phyloP scores from a whole-genome alignment of 2,113 vertebrate genomes.

The Leptocoma aspasia region DNA sequence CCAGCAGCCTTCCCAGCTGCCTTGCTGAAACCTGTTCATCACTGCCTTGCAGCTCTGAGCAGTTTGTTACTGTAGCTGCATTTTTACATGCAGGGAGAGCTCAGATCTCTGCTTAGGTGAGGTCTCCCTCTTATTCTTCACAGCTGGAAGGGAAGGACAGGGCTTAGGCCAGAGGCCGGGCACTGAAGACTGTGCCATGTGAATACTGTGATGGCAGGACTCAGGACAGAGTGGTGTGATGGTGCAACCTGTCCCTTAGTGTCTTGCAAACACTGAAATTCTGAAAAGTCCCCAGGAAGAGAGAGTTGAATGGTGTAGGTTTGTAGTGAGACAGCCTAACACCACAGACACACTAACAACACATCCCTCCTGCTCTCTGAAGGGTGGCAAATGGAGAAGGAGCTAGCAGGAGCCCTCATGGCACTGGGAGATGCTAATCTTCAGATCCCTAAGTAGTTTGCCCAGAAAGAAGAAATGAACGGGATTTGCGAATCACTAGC shows the following conservation, averaged over 20 bases:
- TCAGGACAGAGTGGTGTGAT: background rate
- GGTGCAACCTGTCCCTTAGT: background rate
- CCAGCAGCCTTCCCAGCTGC: background rate
- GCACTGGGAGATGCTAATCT: background rate
- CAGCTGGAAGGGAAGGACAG: background rate
- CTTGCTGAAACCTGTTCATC: background rate
- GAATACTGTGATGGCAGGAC: background rate
- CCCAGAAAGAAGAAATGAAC: background rate
- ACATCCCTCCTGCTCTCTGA: background rate
- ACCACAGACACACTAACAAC: fast-evolving
- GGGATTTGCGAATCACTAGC: background rate
- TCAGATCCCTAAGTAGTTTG: background rate
- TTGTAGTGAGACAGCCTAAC: background rate
- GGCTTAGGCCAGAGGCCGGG: background rate
- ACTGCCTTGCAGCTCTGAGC: background rate
- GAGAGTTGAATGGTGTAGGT: background rate
- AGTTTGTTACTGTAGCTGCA: background rate
- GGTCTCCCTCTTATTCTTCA: background rate
- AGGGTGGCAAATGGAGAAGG: background rate
- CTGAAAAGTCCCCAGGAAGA: background rate
- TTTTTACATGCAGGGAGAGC: background rate
- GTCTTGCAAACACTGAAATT: background rate
- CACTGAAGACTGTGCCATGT: fast-evolving
- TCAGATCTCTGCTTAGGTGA: background rate
- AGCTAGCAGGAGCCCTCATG: background rate